Base-by-base conservation (phyloP, 2,113 vertebrate species). In the Dipodomys ordii region DNA sequence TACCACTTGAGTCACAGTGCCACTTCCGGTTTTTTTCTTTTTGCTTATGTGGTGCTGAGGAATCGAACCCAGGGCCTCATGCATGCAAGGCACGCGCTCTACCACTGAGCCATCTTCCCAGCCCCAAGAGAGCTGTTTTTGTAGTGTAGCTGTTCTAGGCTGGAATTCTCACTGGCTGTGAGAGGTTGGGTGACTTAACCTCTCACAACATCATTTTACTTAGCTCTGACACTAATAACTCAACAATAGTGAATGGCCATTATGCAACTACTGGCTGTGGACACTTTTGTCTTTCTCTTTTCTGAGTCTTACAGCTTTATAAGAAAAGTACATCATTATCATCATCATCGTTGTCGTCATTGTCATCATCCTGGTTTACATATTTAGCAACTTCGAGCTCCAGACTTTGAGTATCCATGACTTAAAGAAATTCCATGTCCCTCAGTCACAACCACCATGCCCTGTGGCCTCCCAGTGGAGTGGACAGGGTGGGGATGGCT, bases 141-240 rank as follows among this genome's bases (percentile, higher is more conserved):
- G 28, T 72, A 23, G 35, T 39, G 25, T 35, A 6, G 0, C 8
- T 6, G 4, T 19, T 6, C 72, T 0, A 0, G 0, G 3, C 32
- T 49, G 9, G 65, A 73, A 65, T 79, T 0, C 27, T 71, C 30
- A 11, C 18, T 68, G 32, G 23, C 64, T 68, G 6, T 25, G 27
- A 10, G 35, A 39, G 23, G 39, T 16, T 39, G 4, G 27, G 57
- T 60, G 12, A 81, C 15, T 76, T 25, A 74, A 68, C 25, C 22
- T 90, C 60, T 68, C 20, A 7, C 32, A 76, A 57, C 1, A 0
- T 53, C 46, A 1, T 88, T 39, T 79, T 76, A 27, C 15, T 49
- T 67, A 65, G 8, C n/a, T 62, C 1, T 81, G n/a, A 83, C 68
- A 46, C 28, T 32, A 67, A 20, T 76, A n/a, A 25, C 20, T 68